Percentiles rank a stretch among this genome's conserved stretches.
These are phyloP conservation scores for Hirudinaria manillensis DNA, from an alignment of 2,888 invertebrate genomes.

Conservation along the genomic window DNA sequence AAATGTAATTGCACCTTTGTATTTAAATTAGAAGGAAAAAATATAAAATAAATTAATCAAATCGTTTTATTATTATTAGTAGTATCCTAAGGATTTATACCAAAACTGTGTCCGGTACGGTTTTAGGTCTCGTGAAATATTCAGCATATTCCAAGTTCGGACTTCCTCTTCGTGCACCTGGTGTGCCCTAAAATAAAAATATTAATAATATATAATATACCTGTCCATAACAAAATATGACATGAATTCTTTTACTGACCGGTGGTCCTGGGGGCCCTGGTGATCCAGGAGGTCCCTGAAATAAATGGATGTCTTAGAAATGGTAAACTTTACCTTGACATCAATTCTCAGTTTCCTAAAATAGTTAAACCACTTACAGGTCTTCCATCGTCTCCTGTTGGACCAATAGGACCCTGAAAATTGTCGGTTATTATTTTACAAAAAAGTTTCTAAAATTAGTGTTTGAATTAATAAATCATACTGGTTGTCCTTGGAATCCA, in stretches of 20 bases:
- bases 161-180: slow-evolving; percentile 27
- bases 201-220: neutral
- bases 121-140: slow-evolving; percentile 24
- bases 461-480: slow-evolving; percentile 8
- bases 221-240: no score
- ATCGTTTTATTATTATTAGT: no score
- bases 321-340: neutral
- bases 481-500: slow-evolving; percentile 32
- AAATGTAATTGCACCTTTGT: neutral
- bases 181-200: slow-evolving; percentile 19
- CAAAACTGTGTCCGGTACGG: slow-evolving; percentile 14
- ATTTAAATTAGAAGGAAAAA: slow-evolving; percentile 1
- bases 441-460: neutral
- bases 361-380: slow-evolving; percentile 2
- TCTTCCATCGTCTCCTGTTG: slow-evolving; percentile 27
- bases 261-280: slow-evolving; percentile 33
- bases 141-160: slow-evolving; percentile 21
- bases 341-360: neutral
- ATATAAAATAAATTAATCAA: neutral
- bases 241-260: slow-evolving; percentile 16
- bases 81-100: neutral
- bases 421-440: neutral
- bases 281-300: slow-evolving; percentile 34
- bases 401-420: slow-evolving; percentile 31
- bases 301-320: neutral